Conservation (phyloP, 2,888 invertebrate genomes). For the Colostygia pectinataria region DNA sequence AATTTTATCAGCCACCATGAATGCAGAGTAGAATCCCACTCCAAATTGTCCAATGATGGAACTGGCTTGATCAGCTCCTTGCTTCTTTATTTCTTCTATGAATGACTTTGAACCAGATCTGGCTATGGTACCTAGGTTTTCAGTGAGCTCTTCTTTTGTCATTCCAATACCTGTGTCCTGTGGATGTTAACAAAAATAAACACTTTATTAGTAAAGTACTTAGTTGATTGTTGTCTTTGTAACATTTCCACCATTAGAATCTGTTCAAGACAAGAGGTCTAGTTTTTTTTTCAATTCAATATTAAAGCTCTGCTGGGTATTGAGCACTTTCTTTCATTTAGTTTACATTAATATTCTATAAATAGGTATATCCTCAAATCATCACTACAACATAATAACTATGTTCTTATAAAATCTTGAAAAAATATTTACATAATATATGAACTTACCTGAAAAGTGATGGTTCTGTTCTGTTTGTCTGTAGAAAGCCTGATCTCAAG, state of each 20-base stretch:
- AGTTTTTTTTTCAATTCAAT: too few species aligned
- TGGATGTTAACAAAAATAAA: not conserved
- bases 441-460: slow-evolving; percentile 90
- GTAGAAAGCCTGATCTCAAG: slow-evolving; percentile 95
- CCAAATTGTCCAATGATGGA: slow-evolving; percentile 98
- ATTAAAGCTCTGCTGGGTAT: too few species aligned
- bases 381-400: too few species aligned
- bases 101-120: slow-evolving; percentile 97
- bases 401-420: too few species aligned
- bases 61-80: slow-evolving; percentile 83
- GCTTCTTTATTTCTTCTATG: slow-evolving; percentile 90
- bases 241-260: too few species aligned
- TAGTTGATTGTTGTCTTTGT: too few species aligned
- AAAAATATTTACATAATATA: too few species aligned
- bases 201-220: too few species aligned
- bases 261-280: too few species aligned
- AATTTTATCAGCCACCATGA: slow-evolving; percentile 98
- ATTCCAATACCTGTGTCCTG: slow-evolving; percentile 97
- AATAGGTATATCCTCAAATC: too few species aligned
- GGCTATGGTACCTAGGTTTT: slow-evolving; percentile 97
- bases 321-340: too few species aligned
- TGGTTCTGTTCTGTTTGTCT: slow-evolving; percentile 91
- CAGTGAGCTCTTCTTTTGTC: slow-evolving; percentile 95
- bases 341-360: too few species aligned
- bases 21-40: slow-evolving; percentile 98